Percentiles rank a stretch among this genome's conserved stretches.
Evolutionary conservation across 2,797 vertebrate genomes (phyloP).

Genomic region (Takifugu ocellatus): DNA sequence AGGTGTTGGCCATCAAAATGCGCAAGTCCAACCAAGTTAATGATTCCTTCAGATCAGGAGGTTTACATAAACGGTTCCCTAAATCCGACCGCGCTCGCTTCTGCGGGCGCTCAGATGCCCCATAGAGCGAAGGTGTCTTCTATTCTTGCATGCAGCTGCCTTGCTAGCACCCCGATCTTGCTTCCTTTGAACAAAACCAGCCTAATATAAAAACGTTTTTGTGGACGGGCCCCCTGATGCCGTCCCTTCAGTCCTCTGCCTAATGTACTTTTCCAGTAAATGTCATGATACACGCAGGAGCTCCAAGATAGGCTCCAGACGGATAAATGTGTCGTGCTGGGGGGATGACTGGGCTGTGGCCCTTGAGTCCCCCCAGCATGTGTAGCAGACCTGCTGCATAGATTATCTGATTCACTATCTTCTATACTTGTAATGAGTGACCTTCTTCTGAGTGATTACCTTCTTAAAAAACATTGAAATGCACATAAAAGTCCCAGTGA

Average conservation of each 20-base stretch:
- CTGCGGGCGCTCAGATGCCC: conserved; percentile 57
- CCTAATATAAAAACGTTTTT: conserved; percentile 61
- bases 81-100: conserved; percentile 46
- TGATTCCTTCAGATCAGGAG: conserved; percentile 71
- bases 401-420: conserved; percentile 47
- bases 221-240: conserved; percentile 65
- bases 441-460: conserved; percentile 1
- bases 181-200: conserved; percentile 54
- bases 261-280: conserved; percentile 71
- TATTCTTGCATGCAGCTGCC: conserved; percentile 70
- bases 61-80: conserved; percentile 61
- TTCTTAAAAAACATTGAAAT: background rate
- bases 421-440: conserved; percentile 9
- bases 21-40: conserved; percentile 74
- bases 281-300: conserved; percentile 51
- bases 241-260: conserved; percentile 44
- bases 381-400: conserved; percentile 44
- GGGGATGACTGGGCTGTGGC: conserved; percentile 7
- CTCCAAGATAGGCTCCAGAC: conserved; percentile 65
- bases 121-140: conserved; percentile 61
- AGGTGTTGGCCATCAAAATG: conserved; percentile 72
- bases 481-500: too few species aligned
- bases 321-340: conserved; percentile 61
- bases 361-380: conserved; percentile 25
- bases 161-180: conserved; percentile 55